Evolutionary conservation across 37 sponge, comb jelly and placozoan species (phyloP).

Genomic region (Hormiphora californensis): DNA sequence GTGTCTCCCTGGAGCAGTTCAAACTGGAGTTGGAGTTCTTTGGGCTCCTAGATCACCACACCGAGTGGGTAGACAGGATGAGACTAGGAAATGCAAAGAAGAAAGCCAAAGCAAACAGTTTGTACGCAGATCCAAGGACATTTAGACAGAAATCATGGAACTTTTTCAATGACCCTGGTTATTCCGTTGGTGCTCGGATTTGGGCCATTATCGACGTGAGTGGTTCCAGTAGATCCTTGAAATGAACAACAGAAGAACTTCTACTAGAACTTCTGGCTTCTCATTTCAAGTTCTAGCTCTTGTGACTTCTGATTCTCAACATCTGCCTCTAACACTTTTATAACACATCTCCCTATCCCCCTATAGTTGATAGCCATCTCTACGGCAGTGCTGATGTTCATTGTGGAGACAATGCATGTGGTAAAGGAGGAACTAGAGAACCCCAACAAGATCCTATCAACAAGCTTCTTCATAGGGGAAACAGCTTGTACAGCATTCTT

Average conservation of each 20-base stretch:
- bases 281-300: too few relatives aligned
- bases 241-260: too few relatives aligned
- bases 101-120: neutral
- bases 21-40: neutral
- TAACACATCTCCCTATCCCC: too few relatives aligned
- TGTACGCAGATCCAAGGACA: neutral
- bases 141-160: neutral
- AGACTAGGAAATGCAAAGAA: too few relatives aligned
- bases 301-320: too few relatives aligned
- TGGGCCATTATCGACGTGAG: constrained; percentile 14
- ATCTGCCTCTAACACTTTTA: too few relatives aligned
- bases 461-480: neutral
- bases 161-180: neutral
- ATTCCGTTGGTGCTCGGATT: neutral
- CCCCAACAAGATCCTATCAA: neutral
- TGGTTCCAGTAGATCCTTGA: neutral
- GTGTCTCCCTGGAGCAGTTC: neutral
- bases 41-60: neutral
- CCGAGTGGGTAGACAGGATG: neutral
- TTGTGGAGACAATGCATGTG: neutral
- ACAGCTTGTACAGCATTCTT: neutral
- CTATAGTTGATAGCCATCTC: neutral
- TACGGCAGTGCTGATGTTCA: neutral
- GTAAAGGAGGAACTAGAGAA: neutral
- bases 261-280: too few relatives aligned